Evolutionary conservation across 2,113 vertebrate species (phyloP), one percentile per base, ranked within the genome.

Genomic region (Tursiops truncatus): DNA sequence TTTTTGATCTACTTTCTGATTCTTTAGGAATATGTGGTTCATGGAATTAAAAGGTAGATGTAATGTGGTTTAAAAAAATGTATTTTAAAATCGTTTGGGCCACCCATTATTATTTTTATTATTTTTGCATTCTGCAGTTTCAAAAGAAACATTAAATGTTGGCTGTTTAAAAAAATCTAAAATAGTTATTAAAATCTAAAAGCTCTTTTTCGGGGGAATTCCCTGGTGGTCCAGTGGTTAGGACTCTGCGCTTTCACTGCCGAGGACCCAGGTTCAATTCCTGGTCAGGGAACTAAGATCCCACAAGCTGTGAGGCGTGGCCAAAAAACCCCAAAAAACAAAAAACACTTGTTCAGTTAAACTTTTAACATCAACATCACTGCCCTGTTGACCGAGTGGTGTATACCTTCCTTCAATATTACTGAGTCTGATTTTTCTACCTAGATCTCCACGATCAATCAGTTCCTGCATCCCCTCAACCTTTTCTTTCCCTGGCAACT

Each of bases 131-230:
- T 93, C 36, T 87, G 20, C 60, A 87, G 1, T 88, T 91, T 67
- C 68, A 67, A 88, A 91, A 91, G 31, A 91, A 87, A 65, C 14
- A 4, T 25, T 38, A 80, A 68, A 92, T 33, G 14, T 36, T 94
- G 53, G 21, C 77, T 76, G 50, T 89, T 68, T 36, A 4, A 15
- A 74, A 94, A 56, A 33, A 13, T 36, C 68, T 58, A 83, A 53
- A 58, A n/a, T 71, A 62, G 15, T 83, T 65, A 53, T 28, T 73
- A 73, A 82, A 74, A 4, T 31, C 60, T 33, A 5, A 65, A 83
- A 74, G 65, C n/a, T 25, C 18, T 13, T 53, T 0, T 73, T 62
- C 23, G 10, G 60, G 56, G 56, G 6, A 58, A 18, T 21, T 58
- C 18, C 7, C 56, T 20, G 56, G 56, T 21, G 20, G 56, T 56